phyloP scores from a whole-genome alignment of 2,888 invertebrate genomes.

The Rhabditophanes sp. region DNA sequence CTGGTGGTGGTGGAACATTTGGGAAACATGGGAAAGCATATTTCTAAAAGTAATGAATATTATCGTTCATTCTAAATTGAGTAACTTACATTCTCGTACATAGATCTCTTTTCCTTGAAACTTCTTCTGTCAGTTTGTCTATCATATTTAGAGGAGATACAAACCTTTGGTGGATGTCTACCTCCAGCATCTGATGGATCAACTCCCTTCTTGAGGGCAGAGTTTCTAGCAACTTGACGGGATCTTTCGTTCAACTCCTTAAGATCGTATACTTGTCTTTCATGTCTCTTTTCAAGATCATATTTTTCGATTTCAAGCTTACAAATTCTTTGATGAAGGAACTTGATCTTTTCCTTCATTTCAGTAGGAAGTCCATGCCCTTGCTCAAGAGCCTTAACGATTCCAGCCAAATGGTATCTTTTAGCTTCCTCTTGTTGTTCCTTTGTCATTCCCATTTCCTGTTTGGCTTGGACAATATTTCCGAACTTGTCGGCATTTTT shows the following conservation, averaged over 20 bases:
- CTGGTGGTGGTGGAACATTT: constrained; percentile 40
- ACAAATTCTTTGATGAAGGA: constrained; percentile 37
- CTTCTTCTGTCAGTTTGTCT: constrained; percentile 80
- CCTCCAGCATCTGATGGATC: constrained; percentile 24
- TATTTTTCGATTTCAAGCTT: constrained; percentile 40
- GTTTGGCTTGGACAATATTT: constrained; percentile 73
- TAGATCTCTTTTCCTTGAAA: constrained; percentile 36
- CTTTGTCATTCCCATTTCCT: constrained; percentile 96
- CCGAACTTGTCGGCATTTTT: constrained; percentile 43
- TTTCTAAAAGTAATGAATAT: constrained; percentile 16
- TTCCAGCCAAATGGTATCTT: constrained; percentile 9
- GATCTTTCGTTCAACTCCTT: constrained; percentile 43
- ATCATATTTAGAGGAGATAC: constrained; percentile 92
- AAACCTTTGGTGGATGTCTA: constrained; percentile 17
- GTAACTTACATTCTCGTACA: constrained; percentile 34
- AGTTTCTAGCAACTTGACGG: constrained; percentile 36
- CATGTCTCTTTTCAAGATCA: constrained; percentile 42
- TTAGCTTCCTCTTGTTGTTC: constrained; percentile 98
- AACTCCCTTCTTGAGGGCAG: constrained; percentile 32
- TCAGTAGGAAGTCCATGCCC: constrained; percentile 18
- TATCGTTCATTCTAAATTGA: background rate
- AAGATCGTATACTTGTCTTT: constrained; percentile 41
- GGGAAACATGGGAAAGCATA: constrained; percentile 39
- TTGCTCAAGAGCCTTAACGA: constrained; percentile 17
- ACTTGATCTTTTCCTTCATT: constrained; percentile 34